These are phyloP conservation scores for Nylanderia fulva DNA, from an alignment of 1,140 invertebrate genomes.

Conservation along the genomic window DNA sequence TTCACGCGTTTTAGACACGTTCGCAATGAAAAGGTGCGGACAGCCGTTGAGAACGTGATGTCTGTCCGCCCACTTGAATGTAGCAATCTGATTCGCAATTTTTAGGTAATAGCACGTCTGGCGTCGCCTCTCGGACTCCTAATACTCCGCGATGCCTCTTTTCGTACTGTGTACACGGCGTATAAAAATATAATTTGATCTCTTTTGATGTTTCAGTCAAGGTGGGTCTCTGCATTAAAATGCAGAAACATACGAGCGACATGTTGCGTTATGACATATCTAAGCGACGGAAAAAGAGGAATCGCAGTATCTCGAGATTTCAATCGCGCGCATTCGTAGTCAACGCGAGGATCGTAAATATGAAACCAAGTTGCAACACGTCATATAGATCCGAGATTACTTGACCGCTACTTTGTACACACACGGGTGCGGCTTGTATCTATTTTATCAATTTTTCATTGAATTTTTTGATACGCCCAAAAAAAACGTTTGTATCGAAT, in stretches of 20 bases:
- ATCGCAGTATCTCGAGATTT: neutral
- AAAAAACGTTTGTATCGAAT: neutral
- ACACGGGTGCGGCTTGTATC: neutral
- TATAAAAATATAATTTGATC: conserved; percentile 4
- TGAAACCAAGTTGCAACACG: neutral
- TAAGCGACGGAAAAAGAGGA: neutral
- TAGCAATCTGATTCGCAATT: conserved; percentile 59
- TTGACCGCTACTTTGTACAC: neutral
- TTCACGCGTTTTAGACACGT: conserved; percentile 61
- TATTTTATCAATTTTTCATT: neutral
- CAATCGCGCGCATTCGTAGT: neutral
- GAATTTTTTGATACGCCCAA: neutral
- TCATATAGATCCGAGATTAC: neutral
- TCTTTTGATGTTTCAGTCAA: neutral
- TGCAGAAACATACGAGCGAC: neutral
- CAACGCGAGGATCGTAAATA: neutral
- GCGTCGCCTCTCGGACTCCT: conserved; percentile 7
- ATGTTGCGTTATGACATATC: too few species aligned
- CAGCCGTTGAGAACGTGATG: conserved; percentile 55
- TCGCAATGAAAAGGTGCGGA: conserved; percentile 59
- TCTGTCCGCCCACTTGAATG: conserved; percentile 57
- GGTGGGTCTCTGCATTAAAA: neutral
- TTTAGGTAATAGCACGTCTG: conserved; percentile 57
- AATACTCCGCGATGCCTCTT: conserved; percentile 1
- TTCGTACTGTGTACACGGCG: conserved; percentile 18